phyloP scores from a whole-genome alignment of 2,113 vertebrate species.

The Penelope pileata region DNA sequence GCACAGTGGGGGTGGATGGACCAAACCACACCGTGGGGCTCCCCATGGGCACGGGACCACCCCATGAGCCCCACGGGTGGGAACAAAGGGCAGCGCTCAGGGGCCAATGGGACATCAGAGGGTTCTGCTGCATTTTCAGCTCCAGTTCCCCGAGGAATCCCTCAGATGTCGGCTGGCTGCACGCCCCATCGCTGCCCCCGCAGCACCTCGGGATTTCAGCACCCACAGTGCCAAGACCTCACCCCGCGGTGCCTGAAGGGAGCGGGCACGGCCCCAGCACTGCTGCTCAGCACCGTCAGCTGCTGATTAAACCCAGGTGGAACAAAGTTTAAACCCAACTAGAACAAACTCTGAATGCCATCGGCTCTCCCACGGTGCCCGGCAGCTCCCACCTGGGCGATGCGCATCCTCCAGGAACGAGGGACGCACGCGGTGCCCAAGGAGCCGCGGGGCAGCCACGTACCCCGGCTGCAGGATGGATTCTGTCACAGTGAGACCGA shows the following conservation, averaged over 20 bases:
- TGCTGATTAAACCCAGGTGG: background rate
- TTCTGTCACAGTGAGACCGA: background rate
- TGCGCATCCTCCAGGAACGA: background rate
- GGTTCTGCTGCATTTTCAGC: background rate
- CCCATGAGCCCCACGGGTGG: background rate
- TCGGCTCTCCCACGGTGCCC: background rate
- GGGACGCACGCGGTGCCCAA: background rate
- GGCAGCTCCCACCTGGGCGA: background rate
- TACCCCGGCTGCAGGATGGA: background rate
- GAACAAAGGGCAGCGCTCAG: background rate
- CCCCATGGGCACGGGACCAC: background rate
- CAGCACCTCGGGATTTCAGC: background rate
- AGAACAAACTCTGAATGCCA: no score
- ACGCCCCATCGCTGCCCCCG: background rate
- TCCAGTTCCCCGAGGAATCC: background rate
- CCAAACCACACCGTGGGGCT: background rate
- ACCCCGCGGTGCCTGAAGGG: background rate
- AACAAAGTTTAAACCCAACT: no score
- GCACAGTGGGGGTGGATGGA: background rate
- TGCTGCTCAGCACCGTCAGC: background rate
- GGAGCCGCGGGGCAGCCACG: background rate
- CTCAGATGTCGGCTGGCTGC: background rate
- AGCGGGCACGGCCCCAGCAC: background rate
- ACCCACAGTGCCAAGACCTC: background rate
- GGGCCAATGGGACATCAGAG: background rate